Conservation (phyloP, 2,888 invertebrate genomes). For the Xanthorhoe designata region DNA sequence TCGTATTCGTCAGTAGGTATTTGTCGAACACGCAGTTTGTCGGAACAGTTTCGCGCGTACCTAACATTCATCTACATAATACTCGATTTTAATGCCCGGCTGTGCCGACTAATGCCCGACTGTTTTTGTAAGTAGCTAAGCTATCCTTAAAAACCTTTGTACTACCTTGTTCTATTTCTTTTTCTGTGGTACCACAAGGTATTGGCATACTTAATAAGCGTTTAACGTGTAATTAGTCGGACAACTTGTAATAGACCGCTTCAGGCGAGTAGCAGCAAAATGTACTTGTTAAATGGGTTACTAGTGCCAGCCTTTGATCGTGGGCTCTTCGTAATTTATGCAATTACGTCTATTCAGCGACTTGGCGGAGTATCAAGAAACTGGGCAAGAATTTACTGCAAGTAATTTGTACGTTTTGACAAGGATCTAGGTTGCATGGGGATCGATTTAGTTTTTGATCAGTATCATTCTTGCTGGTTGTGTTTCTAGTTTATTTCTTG, state of each 20-base stretch:
- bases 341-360: conserved; percentile 61
- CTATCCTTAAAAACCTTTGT: too few species aligned
- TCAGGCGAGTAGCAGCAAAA: conserved; percentile 46
- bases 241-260: conserved; percentile 48
- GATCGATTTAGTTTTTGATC: neutral
- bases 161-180: too few species aligned
- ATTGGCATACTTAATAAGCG: neutral
- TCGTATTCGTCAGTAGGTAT: too few species aligned
- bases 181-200: neutral
- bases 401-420: conserved; percentile 24
- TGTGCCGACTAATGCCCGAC: too few species aligned
- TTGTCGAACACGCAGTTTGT: too few species aligned
- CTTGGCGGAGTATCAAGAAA: conserved; percentile 60
- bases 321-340: conserved; percentile 63
- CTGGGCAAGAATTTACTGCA: conserved; percentile 41
- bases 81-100: too few species aligned
- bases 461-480: neutral
- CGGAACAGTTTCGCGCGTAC: too few species aligned
- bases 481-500: neutral
- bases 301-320: conserved; percentile 56
- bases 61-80: too few species aligned
- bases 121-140: too few species aligned
- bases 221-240: conserved; percentile 28
- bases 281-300: conserved; percentile 43
- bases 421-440: conserved; percentile 8